Evolutionary conservation across 2,113 vertebrate species (phyloP).

Genomic region (Engystomops pustulosus): DNA sequence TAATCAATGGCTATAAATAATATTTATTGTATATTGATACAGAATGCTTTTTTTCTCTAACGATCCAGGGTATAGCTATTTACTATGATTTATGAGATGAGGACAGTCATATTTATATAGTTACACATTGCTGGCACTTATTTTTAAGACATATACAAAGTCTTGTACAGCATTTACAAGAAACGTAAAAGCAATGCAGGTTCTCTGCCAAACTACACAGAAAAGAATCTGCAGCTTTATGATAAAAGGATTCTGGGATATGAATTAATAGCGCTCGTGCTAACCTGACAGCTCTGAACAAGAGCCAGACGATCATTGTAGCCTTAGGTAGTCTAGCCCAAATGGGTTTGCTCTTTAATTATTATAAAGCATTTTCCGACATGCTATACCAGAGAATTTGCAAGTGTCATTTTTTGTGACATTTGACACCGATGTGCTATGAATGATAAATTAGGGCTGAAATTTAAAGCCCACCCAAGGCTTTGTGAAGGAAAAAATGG

Average conservation of each 20-base stretch:
- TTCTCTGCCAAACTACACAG: slow-evolving; percentile 67
- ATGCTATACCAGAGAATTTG: slow-evolving; percentile 63
- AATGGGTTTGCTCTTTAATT: slow-evolving; percentile 71
- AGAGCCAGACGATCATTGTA: slow-evolving; percentile 70
- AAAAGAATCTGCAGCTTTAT: slow-evolving; percentile 64
- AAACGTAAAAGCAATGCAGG: slow-evolving; percentile 67
- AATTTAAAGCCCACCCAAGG: slow-evolving; percentile 52
- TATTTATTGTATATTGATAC: not conserved
- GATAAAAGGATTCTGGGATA: slow-evolving; percentile 73
- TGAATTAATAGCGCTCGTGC: slow-evolving; percentile 71
- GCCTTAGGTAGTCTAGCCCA: slow-evolving; percentile 67
- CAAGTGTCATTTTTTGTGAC: slow-evolving; percentile 57
- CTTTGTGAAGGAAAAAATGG: slow-evolving; percentile 22
- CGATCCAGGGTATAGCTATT: slow-evolving; percentile 39
- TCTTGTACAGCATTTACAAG: slow-evolving; percentile 66
- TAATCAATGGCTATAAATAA: not conserved
- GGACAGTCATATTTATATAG: slow-evolving; percentile 64
- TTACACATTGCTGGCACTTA: slow-evolving; percentile 63
- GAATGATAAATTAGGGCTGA: slow-evolving; percentile 59
- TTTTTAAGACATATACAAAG: slow-evolving; percentile 69
- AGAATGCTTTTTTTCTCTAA: not conserved
- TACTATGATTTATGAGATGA: slow-evolving; percentile 60
- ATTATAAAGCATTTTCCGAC: slow-evolving; percentile 73
- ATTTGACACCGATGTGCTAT: slow-evolving; percentile 48
- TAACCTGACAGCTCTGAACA: slow-evolving; percentile 71